Evolutionary conservation across 2,113 vertebrate species (phyloP).

Genomic region (Lepidothrix coronata): DNA sequence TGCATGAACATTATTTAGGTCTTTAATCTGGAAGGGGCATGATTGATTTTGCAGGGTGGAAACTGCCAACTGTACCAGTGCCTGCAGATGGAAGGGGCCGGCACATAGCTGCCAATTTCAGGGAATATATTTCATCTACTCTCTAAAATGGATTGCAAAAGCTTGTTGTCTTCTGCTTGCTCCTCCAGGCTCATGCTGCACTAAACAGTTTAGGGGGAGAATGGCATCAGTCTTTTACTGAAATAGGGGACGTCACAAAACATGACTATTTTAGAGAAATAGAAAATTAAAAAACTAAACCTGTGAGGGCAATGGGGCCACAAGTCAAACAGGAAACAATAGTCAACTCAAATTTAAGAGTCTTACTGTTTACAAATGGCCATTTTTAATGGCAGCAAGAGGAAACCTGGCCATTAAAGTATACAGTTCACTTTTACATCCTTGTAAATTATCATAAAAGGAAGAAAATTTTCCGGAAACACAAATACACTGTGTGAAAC

Average conservation of each 20-base stretch:
- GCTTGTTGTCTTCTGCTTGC: slow-evolving; percentile 47
- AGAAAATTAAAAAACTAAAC: background rate
- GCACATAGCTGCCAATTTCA: slow-evolving; percentile 67
- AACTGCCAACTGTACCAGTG: slow-evolving; percentile 66
- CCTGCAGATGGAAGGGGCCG: slow-evolving; percentile 67
- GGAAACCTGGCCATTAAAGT: background rate
- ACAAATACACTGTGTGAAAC: background rate
- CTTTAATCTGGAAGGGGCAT: slow-evolving; percentile 71
- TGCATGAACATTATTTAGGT: slow-evolving; percentile 68
- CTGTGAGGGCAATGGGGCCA: background rate
- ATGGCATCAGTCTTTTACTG: background rate
- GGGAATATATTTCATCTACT: slow-evolving; percentile 50
- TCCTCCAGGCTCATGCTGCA: background rate
- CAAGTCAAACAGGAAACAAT: background rate
- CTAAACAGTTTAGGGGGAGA: background rate
- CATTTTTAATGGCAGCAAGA: background rate
- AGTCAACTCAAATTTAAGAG: background rate
- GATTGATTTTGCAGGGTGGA: slow-evolving; percentile 69
- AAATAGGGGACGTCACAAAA: slow-evolving; percentile 6
- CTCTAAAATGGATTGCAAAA: slow-evolving; percentile 44
- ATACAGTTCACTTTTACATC: background rate
- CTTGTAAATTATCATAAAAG: background rate
- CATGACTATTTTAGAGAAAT: background rate
- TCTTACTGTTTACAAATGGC: background rate
- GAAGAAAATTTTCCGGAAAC: background rate